phyloP scores from a whole-genome alignment of 2,113 vertebrate genomes.

The Microcebus jonahi region DNA sequence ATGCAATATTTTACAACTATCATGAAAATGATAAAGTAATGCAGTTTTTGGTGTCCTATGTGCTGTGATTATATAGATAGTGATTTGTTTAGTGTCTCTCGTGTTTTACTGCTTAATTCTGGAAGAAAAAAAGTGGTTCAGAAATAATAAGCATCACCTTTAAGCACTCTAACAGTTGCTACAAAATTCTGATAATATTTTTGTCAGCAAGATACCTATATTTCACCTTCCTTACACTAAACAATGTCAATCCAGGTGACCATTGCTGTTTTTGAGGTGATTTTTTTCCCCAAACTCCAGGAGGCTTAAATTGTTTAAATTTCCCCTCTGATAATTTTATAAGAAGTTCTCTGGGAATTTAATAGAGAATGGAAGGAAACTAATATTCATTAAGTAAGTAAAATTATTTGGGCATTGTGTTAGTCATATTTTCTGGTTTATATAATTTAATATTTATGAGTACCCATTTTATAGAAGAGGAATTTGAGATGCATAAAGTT shows the following conservation, averaged over 20 bases:
- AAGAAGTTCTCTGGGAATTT: not conserved
- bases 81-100: not conserved
- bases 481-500: not conserved
- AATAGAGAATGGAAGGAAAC: not conserved
- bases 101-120: not conserved
- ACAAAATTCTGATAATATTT: not conserved
- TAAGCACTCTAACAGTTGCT: not conserved
- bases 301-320: not conserved
- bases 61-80: not conserved
- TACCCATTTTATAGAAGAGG: not conserved
- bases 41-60: not conserved
- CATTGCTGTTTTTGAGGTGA: not conserved
- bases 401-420: not conserved
- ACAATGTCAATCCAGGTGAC: not conserved
- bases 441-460: not conserved
- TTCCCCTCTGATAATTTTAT: not conserved
- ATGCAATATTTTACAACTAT: not conserved
- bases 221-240: not conserved
- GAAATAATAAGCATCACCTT: not conserved
- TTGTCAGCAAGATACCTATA: not conserved
- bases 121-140: not conserved
- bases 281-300: not conserved
- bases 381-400: not conserved
- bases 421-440: not conserved
- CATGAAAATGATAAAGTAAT: not conserved